Conservation (phyloP, 1,140 invertebrate species). For the Zophobas morio region DNA sequence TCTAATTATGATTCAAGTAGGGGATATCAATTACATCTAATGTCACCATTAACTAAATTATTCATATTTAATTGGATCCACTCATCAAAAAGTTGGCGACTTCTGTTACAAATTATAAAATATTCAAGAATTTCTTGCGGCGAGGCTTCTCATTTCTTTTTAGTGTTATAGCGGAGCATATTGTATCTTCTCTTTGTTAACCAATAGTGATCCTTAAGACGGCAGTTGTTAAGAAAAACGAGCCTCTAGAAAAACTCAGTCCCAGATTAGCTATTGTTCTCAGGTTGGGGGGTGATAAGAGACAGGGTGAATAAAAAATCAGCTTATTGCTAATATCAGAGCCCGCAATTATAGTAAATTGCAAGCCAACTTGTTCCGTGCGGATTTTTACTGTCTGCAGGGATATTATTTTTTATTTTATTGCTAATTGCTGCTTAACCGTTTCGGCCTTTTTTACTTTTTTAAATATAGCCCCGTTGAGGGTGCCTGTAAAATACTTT, state of each 20-base stretch:
- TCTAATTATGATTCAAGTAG: slow-evolving; percentile 62
- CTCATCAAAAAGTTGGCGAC: slow-evolving; percentile 66
- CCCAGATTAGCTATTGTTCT: slow-evolving; percentile 65
- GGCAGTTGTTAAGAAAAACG: slow-evolving; percentile 48
- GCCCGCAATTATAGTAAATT: slow-evolving; percentile 66
- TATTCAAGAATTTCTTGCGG: slow-evolving; percentile 65
- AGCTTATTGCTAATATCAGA: slow-evolving; percentile 68
- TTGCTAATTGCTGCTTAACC: slow-evolving; percentile 63
- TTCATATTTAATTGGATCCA: slow-evolving; percentile 66
- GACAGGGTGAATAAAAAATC: slow-evolving; percentile 69
- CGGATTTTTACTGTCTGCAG: slow-evolving; percentile 61
- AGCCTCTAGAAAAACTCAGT: slow-evolving; percentile 50
- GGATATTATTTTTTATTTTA: slow-evolving; percentile 65
- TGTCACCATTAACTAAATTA: slow-evolving; percentile 66
- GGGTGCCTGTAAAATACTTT: not conserved
- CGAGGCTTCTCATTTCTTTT: slow-evolving; percentile 64
- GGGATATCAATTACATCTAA: slow-evolving; percentile 66
- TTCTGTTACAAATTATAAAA: slow-evolving; percentile 66
- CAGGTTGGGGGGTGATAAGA: slow-evolving; percentile 64
- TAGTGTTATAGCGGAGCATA: slow-evolving; percentile 65
- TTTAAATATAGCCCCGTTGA: not conserved
- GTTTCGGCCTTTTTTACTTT: slow-evolving; percentile 49
- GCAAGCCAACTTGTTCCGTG: slow-evolving; percentile 50
- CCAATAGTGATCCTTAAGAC: slow-evolving; percentile 53
- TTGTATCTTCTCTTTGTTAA: slow-evolving; percentile 58